Evolutionary conservation across 2,888 invertebrate genomes (phyloP).

Genomic region (Falcaria lacertinaria): DNA sequence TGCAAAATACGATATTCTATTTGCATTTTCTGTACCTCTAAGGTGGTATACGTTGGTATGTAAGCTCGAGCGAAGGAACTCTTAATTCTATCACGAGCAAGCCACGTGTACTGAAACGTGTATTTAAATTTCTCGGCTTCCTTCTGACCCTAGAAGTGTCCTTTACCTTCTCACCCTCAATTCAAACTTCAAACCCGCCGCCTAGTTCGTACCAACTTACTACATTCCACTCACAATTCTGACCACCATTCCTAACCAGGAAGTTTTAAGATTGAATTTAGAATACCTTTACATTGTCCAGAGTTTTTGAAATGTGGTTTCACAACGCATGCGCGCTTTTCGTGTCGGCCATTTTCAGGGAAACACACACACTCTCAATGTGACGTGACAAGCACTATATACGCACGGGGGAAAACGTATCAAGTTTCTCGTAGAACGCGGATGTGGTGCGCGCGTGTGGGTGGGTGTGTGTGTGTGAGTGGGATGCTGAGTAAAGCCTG

Average conservation of each 20-base stretch:
- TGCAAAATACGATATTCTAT: no score
- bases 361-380: slow-evolving; percentile 40
- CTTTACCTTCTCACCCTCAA: slow-evolving; percentile 62
- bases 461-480: slow-evolving; percentile 37
- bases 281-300: slow-evolving; percentile 5
- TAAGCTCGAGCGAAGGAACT: not conserved
- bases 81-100: not conserved
- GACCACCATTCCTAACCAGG: slow-evolving; percentile 5
- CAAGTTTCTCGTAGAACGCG: slow-evolving; percentile 44
- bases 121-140: slow-evolving; percentile 35
- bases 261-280: slow-evolving; percentile 16
- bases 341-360: slow-evolving; percentile 70
- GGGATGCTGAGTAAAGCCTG: slow-evolving; percentile 61
- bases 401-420: slow-evolving; percentile 35
- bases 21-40: no score
- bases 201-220: slow-evolving; percentile 30
- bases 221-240: not conserved
- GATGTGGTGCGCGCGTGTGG: slow-evolving; percentile 23
- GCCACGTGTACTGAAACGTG: slow-evolving; percentile 4
- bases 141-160: slow-evolving; percentile 47
- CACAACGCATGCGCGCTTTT: slow-evolving; percentile 51
- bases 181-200: slow-evolving; percentile 68
- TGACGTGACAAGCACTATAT: slow-evolving; percentile 16
- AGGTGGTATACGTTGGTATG: no score
- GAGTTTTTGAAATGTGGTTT: slow-evolving; percentile 7